A percentile compares a stretch with the other conserved stretches of the same genome.
phyloP scores from a whole-genome alignment of 2,113 vertebrate species.

The Diglossa brunneiventris region DNA sequence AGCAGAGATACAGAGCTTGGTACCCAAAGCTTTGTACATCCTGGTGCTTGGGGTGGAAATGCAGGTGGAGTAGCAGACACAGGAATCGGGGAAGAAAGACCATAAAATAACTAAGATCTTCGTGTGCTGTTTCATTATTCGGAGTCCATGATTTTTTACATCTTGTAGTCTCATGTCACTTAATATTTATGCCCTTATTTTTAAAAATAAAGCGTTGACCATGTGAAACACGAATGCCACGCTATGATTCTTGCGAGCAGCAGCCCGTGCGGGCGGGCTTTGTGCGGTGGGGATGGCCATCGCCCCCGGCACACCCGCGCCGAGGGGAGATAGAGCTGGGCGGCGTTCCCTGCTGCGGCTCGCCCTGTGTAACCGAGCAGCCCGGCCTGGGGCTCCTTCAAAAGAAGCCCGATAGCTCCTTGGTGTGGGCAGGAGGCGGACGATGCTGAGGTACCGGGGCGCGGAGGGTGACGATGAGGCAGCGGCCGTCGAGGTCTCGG shows the following conservation, averaged over 20 bases:
- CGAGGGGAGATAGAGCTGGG: not conserved
- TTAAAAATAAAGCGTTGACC: not conserved
- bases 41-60: not conserved
- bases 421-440: not conserved
- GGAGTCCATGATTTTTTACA: not conserved
- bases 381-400: not conserved
- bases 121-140: not conserved
- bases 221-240: fast-evolving
- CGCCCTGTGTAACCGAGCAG: not conserved
- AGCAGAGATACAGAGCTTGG: not conserved
- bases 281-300: not conserved
- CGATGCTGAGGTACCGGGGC: not conserved
- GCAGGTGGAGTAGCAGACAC: not conserved
- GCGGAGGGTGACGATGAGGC: not conserved
- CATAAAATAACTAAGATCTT: not conserved
- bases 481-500: not conserved
- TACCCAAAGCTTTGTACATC: not conserved
- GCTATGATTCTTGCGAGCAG: not conserved
- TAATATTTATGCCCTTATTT: no score
- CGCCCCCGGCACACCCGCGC: not conserved
- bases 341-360: not conserved
- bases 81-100: fast-evolving
- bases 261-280: not conserved
- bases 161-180: no score
- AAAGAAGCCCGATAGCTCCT: not conserved